A percentile compares a stretch with the other conserved stretches of the same genome.
phyloP scores from a whole-genome alignment of 1,140 invertebrate species.

The Drosophila rufa region DNA sequence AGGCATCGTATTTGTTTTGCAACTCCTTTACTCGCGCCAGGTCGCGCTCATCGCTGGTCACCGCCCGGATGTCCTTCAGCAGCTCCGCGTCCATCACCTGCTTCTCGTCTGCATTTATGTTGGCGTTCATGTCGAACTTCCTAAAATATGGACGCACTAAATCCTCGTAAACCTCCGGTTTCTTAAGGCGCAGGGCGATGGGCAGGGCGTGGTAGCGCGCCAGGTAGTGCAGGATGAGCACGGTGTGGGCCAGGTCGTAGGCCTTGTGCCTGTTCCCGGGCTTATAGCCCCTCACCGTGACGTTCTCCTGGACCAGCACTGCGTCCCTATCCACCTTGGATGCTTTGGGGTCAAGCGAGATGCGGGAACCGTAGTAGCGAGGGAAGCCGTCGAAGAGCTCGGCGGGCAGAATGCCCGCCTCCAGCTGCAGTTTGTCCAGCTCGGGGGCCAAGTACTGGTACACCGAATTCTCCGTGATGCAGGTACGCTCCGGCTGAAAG shows the following conservation, averaged over 20 bases:
- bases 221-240: slow-evolving; percentile 85
- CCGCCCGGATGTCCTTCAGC: slow-evolving; percentile 40
- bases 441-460: slow-evolving; percentile 86
- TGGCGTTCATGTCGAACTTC: slow-evolving; percentile 72
- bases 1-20: slow-evolving; percentile 31
- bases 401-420: slow-evolving; percentile 82
- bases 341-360: slow-evolving; percentile 84
- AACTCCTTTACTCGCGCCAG: slow-evolving; percentile 50
- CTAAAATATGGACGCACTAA: slow-evolving; percentile 80
- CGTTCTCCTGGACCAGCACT: slow-evolving; percentile 87
- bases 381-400: slow-evolving; percentile 86
- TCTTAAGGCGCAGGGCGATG: slow-evolving; percentile 86
- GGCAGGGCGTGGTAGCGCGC: slow-evolving; percentile 87
- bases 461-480: slow-evolving; percentile 87
- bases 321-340: slow-evolving; percentile 86
- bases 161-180: slow-evolving; percentile 86
- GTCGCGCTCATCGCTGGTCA: slow-evolving; percentile 36
- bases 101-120: slow-evolving; percentile 36
- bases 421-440: slow-evolving; percentile 86
- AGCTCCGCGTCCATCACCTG: slow-evolving; percentile 33
- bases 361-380: slow-evolving; percentile 86
- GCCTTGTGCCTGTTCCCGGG: slow-evolving; percentile 85
- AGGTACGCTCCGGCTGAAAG: slow-evolving; percentile 87
- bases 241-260: slow-evolving; percentile 86
- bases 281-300: slow-evolving; percentile 86